These are phyloP conservation scores for Symphodus melops DNA, from an alignment of 2,113 vertebrate species.

Conservation along the genomic window DNA sequence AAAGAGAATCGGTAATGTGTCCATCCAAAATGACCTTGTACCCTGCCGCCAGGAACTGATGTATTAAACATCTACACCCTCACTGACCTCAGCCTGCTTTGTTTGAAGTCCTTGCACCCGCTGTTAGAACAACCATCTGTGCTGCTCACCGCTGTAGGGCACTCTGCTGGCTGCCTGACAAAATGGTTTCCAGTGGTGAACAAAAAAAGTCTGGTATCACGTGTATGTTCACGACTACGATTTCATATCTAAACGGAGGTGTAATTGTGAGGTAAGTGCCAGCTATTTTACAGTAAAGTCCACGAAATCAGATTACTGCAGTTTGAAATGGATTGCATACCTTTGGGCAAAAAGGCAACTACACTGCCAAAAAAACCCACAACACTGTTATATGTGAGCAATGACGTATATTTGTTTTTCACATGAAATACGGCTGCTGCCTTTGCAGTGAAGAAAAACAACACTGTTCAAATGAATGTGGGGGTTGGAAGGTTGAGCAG, in stretches of 20 bases:
- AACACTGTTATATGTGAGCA: not conserved
- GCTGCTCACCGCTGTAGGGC: conserved; percentile 50
- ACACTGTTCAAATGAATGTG: not conserved
- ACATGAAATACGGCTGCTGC: not conserved
- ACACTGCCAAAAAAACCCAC: not conserved
- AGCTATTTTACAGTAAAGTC: not conserved
- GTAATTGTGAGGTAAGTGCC: not conserved
- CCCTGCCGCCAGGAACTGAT: conserved; percentile 50
- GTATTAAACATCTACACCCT: conserved; percentile 70
- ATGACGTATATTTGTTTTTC: not conserved
- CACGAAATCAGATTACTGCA: not conserved
- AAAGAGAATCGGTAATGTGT: conserved; percentile 63
- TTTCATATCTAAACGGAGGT: conserved; percentile 2
- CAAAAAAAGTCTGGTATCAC: conserved; percentile 1
- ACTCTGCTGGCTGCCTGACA: conserved; percentile 52
- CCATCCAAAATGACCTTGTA: conserved; percentile 60
- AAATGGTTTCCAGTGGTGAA: conserved; percentile 35
- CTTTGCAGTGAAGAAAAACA: not conserved
- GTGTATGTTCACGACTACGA: not conserved
- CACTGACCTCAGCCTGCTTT: conserved; percentile 56
- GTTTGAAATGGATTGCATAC: not conserved
- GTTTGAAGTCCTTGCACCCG: conserved; percentile 68
- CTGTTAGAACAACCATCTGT: conserved; percentile 78
- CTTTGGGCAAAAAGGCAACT: not conserved
- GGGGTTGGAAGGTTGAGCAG: too few relatives aligned